Conservation (phyloP, 2,113 vertebrate species). For the Rafetus swinhoei region DNA sequence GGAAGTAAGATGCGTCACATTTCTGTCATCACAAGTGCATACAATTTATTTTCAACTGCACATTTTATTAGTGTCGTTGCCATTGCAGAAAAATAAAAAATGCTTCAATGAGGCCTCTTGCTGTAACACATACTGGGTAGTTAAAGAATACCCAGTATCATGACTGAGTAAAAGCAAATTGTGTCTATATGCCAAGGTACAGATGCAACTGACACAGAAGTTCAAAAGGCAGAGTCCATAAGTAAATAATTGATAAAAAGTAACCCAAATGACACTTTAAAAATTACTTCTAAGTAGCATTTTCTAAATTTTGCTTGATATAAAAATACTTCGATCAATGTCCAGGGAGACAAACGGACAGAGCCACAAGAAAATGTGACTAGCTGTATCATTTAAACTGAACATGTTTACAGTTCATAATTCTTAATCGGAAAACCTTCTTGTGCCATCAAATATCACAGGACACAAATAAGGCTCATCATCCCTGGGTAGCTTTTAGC, state of each 20-base stretch:
- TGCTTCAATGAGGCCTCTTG: not conserved
- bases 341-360: not conserved
- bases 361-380: not conserved
- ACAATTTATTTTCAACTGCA: not conserved
- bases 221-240: not conserved
- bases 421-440: not conserved
- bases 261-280: not conserved
- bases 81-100: not conserved
- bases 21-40: not conserved
- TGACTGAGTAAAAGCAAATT: not conserved
- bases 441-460: not conserved
- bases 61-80: not conserved
- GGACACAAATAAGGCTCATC: not conserved
- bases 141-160: not conserved
- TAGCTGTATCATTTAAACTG: not conserved
- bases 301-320: not conserved
- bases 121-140: not conserved
- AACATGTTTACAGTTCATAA: not conserved
- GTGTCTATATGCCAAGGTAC: not conserved
- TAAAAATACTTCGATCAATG: not conserved
- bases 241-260: not conserved
- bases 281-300: not conserved
- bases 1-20: not conserved
- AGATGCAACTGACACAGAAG: not conserved
- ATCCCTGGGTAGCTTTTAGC: not conserved